Conservation (phyloP, 2,797 vertebrate genomes). For the Leptodactylus fallax region DNA sequence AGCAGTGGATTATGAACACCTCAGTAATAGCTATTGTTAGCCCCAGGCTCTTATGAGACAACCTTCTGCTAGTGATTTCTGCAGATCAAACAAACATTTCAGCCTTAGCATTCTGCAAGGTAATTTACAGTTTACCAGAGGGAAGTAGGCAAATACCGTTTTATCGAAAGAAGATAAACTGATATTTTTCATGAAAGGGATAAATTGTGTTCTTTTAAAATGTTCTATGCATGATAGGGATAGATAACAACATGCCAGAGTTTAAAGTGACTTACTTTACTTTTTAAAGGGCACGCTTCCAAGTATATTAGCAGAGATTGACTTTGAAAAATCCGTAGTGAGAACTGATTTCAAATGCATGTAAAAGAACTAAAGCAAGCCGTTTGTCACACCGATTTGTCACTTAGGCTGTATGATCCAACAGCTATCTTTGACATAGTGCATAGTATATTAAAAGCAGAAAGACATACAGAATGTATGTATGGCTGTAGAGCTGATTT, state of each 20-base stretch:
- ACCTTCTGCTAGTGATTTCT: slow-evolving; percentile 55
- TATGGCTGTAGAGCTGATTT: slow-evolving; percentile 13
- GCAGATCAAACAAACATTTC: slow-evolving; percentile 56
- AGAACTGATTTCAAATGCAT: slow-evolving; percentile 51
- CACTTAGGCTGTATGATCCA: slow-evolving; percentile 29
- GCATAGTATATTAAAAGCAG: slow-evolving; percentile 33
- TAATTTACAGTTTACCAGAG: slow-evolving; percentile 55
- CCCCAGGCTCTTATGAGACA: slow-evolving; percentile 60
- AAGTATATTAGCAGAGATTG: slow-evolving; percentile 34
- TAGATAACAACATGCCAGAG: slow-evolving; percentile 36
- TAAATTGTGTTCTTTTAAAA: slow-evolving; percentile 24
- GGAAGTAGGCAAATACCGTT: slow-evolving; percentile 59
- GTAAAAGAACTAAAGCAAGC: slow-evolving; percentile 36
- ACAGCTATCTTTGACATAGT: slow-evolving; percentile 41
- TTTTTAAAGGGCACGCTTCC: slow-evolving; percentile 42
- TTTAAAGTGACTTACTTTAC: slow-evolving; percentile 27
- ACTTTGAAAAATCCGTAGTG: slow-evolving; percentile 44
- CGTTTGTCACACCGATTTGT: slow-evolving; percentile 46
- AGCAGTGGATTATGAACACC: slow-evolving; percentile 59
- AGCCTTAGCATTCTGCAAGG: slow-evolving; percentile 58
- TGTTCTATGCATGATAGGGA: slow-evolving; percentile 20
- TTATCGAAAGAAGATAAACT: slow-evolving; percentile 58
- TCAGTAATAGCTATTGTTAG: slow-evolving; percentile 60
- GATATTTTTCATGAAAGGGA: slow-evolving; percentile 40
- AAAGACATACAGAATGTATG: slow-evolving; percentile 18